These are phyloP conservation scores for Calliopsis andreniformis DNA, from an alignment of 1,140 invertebrate species.

Conservation along the genomic window DNA sequence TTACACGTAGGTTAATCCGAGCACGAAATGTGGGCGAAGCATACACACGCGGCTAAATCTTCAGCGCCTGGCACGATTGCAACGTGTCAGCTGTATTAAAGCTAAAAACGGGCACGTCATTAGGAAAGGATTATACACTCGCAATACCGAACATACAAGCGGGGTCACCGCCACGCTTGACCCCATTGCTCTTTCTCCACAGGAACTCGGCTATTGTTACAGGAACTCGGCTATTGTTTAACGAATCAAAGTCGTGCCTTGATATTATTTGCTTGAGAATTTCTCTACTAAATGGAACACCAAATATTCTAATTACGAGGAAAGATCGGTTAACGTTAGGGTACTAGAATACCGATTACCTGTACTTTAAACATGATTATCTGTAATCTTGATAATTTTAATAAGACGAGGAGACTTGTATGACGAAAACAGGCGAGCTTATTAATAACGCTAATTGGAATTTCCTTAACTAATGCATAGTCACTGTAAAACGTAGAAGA, in stretches of 20 bases:
- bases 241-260: constrained; percentile 57
- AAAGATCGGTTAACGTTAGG: too few relatives aligned
- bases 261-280: constrained; percentile 62
- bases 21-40: constrained; percentile 27
- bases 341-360: too few relatives aligned
- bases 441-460: too few relatives aligned
- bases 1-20: constrained; percentile 42
- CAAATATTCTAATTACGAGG: not conserved
- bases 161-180: constrained; percentile 36
- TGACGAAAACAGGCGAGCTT: too few relatives aligned
- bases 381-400: not conserved
- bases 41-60: constrained; percentile 10
- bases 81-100: constrained; percentile 63
- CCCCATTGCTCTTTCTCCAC: constrained; percentile 68
- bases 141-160: constrained; percentile 56
- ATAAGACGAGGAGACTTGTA: too few relatives aligned
- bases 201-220: constrained; percentile 60
- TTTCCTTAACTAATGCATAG: too few relatives aligned
- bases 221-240: constrained; percentile 63
- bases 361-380: not conserved
- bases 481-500: not conserved
- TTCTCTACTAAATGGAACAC: too few relatives aligned
- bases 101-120: constrained; percentile 69
- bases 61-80: constrained; percentile 29
- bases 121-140: constrained; percentile 67